phyloP scores from a whole-genome alignment of 2,888 invertebrate species.

The Plebejus melissa region DNA sequence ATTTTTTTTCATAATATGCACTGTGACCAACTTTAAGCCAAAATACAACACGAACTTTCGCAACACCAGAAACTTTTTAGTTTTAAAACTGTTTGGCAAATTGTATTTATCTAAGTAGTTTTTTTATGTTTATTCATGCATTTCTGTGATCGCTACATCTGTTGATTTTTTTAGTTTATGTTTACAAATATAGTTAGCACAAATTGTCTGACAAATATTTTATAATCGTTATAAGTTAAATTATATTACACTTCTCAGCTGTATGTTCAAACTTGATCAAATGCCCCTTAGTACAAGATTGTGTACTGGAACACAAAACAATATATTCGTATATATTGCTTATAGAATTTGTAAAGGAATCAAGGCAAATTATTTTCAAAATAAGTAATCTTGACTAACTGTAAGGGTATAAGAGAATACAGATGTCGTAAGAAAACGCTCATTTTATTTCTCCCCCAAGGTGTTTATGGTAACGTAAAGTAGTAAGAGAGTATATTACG shows the following conservation, averaged over 20 bases:
- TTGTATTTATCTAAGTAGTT: neutral
- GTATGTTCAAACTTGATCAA: neutral
- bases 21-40: neutral
- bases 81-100: neutral
- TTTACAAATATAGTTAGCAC: conserved; percentile 47
- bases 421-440: conserved; percentile 40
- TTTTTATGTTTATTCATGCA: conserved; percentile 41
- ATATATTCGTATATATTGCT: neutral
- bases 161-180: conserved; percentile 48
- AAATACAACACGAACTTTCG: neutral
- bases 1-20: neutral
- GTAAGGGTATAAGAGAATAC: conserved; percentile 44
- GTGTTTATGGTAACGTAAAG: no score
- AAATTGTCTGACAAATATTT: conserved; percentile 45
- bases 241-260: neutral
- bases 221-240: conserved; percentile 8
- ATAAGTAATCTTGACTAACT: conserved; percentile 41
- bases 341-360: conserved; percentile 29
- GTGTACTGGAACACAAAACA: neutral
- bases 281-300: neutral
- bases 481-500: no score
- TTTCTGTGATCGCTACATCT: conserved; percentile 71
- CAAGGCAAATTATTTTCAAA: conserved; percentile 32
- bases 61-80: neutral
- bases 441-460: conserved; percentile 35